These are phyloP conservation scores for Artemisiospiza belli DNA, from an alignment of 2,113 vertebrate species.

Conservation along the genomic window DNA sequence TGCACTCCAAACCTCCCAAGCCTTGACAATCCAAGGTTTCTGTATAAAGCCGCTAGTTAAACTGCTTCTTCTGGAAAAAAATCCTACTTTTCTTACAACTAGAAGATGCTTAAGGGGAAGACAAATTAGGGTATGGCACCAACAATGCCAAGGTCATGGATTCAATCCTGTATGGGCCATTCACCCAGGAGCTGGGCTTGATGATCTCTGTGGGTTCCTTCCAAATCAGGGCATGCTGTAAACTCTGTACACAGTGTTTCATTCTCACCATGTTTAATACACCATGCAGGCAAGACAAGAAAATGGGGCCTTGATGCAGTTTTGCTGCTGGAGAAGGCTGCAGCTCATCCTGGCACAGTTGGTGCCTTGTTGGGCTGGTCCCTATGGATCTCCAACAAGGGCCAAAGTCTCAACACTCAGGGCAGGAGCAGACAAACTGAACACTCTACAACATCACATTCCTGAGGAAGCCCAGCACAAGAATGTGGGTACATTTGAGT, in stretches of 20 bases:
- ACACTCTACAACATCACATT: accelerated
- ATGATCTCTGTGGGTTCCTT: neutral
- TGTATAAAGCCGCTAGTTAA: neutral
- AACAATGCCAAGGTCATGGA: neutral
- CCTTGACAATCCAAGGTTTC: neutral
- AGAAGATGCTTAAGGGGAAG: neutral
- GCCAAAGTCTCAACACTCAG: no score
- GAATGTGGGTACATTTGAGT: accelerated
- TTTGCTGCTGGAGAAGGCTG: neutral
- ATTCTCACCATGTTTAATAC: neutral
- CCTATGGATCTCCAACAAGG: accelerated
- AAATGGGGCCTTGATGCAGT: accelerated
- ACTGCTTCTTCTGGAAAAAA: neutral
- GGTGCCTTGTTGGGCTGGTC: neutral
- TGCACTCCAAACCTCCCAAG: neutral
- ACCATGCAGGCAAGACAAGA: neutral
- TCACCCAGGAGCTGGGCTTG: neutral
- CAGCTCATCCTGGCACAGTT: neutral
- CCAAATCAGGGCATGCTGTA: neutral
- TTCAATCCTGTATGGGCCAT: neutral
- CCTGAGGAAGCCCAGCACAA: neutral
- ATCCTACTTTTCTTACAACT: neutral
- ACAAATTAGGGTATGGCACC: neutral
- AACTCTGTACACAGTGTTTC: neutral
- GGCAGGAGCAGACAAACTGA: neutral